phyloP scores from a whole-genome alignment of 2,888 invertebrate species.

The Melanchra persicariae region DNA sequence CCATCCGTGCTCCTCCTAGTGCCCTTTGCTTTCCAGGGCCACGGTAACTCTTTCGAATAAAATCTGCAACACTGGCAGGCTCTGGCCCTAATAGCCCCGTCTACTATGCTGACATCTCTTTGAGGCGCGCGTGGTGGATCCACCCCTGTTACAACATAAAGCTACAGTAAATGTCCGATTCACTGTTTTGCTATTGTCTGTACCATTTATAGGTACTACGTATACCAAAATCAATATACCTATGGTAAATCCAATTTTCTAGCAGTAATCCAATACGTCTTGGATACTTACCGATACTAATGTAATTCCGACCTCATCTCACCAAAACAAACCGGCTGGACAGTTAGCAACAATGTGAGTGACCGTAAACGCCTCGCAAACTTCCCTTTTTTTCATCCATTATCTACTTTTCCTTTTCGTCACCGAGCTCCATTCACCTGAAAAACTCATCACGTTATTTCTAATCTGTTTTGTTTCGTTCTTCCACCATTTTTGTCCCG shows the following conservation, averaged over 20 bases:
- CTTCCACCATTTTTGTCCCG: conserved; percentile 31
- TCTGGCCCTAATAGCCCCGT: no score
- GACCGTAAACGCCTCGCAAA: conserved; percentile 29
- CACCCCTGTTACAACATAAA: no score
- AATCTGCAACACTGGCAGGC: no score
- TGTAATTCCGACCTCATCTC: conserved; percentile 2
- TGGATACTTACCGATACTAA: background rate
- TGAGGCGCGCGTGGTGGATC: no score
- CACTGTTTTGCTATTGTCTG: no score
- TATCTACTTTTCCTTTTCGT: conserved; percentile 51
- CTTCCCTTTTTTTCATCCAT: conserved; percentile 49
- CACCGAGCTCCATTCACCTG: conserved; percentile 55
- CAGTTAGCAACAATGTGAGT: conserved; percentile 30
- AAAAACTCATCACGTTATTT: conserved; percentile 58
- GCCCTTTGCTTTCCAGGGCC: no score
- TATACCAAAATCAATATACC: background rate
- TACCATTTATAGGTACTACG: background rate
- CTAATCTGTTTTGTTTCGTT: conserved; percentile 59
- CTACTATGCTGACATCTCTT: no score
- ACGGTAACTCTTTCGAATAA: no score
- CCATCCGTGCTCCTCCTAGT: no score
- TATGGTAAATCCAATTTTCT: conserved; percentile 7
- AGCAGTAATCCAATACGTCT: conserved; percentile 19
- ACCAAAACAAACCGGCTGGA: background rate
- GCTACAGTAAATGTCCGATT: no score